Percentiles rank a stretch among this genome's conserved stretches.
Conservation (phyloP, 2,797 vertebrate species). For the Remorina albescens region DNA sequence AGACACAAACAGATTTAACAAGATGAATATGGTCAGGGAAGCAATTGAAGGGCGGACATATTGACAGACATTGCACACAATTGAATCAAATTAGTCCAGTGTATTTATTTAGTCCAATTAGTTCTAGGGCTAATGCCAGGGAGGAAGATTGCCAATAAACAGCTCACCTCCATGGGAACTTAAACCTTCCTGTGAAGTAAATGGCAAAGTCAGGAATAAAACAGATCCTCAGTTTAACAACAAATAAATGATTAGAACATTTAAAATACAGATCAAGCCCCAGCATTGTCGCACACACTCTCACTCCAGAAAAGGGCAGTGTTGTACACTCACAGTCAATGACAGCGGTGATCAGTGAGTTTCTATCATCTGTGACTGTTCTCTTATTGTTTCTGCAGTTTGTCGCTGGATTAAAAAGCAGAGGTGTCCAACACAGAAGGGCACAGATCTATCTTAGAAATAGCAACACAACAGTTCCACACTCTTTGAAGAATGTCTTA, state of each 20-base stretch:
- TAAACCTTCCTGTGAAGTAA: constrained; percentile 34
- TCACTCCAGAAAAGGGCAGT: constrained; percentile 26
- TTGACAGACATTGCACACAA: constrained; percentile 79
- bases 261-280: constrained; percentile 43
- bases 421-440: not conserved
- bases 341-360: constrained; percentile 10
- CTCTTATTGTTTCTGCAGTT: constrained; percentile 4
- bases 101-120: constrained; percentile 81
- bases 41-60: constrained; percentile 72
- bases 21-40: constrained; percentile 70
- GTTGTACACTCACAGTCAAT: constrained; percentile 27
- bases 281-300: not conserved
- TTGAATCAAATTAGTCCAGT: constrained; percentile 80
- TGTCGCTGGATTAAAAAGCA: constrained; percentile 5
- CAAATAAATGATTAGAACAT: constrained; percentile 45
- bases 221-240: constrained; percentile 30
- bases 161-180: constrained; percentile 43
- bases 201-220: constrained; percentile 47
- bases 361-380: constrained; percentile 1
- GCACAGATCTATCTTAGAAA: too few relatives aligned
- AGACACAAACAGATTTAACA: constrained; percentile 69
- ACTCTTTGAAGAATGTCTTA: not conserved
- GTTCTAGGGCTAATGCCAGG: constrained; percentile 68
- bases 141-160: constrained; percentile 69
- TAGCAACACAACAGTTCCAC: not conserved